Base-by-base conservation (phyloP, 1,140 invertebrate genomes). In the Caenorhabditis briggsae region DNA sequence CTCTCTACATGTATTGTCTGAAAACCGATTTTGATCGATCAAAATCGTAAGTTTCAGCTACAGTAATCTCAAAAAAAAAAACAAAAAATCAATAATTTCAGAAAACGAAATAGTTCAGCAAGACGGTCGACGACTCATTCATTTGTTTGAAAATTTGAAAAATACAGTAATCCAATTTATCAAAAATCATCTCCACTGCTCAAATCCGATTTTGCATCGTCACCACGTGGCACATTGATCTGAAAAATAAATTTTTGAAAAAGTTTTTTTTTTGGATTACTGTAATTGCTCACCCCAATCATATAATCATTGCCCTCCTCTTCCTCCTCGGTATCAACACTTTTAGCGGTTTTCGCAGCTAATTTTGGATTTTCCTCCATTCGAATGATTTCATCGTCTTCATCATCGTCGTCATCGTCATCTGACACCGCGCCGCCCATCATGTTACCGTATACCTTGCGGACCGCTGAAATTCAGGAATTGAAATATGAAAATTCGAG, bases 381-480 rank as follows among this genome's bases (percentile, higher is more conserved):
- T 23, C 70, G 12, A 9, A 78, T 78, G 1, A 78, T 78, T 6
- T 74, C 65, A 23, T 78, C 70, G 46, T 53, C 64, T 6, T 70
- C 70, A 50, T 86, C 86, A 9, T 85, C 86, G 12, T 89, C 89
- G 1, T 89, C 89, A 7, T 89, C 88, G 2, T 89, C 89, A 41
- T 88, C 86, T 18, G 85, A 84, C 7, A 74, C 46, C 5, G 78
- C 89, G 6, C 82, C 89, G 16, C 89, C 89, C 20, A 85, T 89
- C 85, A 89, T 89, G 82, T 89, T 89, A 50, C 89, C 89, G 83
- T 86, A 89, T n/a, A 89, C 88, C n/a, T 83, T 88, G 33, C 33
- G 58, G 46, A 53, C 85, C n/a, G 65, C 56, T 70, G 56, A 33
- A 86, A 59, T 25, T 88, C 0, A 12, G n/a, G 48, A 58, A 86